Evolutionary conservation across 2,888 invertebrate species (phyloP).

Genomic region (Phalera bucephala): DNA sequence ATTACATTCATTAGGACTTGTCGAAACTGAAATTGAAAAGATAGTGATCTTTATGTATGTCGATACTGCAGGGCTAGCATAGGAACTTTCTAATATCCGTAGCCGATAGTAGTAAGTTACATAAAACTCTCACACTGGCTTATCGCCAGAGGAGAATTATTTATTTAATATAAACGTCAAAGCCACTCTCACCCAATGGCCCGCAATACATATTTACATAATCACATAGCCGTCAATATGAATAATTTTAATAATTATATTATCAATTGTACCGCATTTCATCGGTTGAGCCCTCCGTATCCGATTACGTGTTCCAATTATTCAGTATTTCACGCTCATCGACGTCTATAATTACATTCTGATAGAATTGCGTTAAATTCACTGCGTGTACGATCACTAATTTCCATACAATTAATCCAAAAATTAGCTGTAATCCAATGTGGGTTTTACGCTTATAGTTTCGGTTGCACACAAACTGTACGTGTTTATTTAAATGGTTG

Average conservation of each 20-base stretch:
- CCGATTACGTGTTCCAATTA: slow-evolving; percentile 58
- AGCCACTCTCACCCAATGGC: not conserved
- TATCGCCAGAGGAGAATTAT: no score
- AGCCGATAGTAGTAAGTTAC: no score
- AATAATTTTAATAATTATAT: slow-evolving; percentile 27
- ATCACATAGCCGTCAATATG: slow-evolving; percentile 15
- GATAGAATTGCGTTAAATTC: slow-evolving; percentile 74
- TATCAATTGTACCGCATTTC: slow-evolving; percentile 22
- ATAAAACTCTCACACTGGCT: no score
- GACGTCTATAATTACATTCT: slow-evolving; percentile 76
- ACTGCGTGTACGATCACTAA: slow-evolving; percentile 63
- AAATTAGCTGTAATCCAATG: slow-evolving; percentile 68
- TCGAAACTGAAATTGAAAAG: no score
- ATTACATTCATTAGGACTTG: no score
- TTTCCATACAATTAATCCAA: slow-evolving; percentile 75
- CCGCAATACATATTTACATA: slow-evolving; percentile 10
- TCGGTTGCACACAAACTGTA: slow-evolving; percentile 38
- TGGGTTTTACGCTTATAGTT: slow-evolving; percentile 52
- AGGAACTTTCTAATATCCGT: no score
- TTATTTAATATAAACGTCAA: not conserved
- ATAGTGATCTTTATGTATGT: no score
- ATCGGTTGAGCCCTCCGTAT: slow-evolving; percentile 27
- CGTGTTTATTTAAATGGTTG: slow-evolving; percentile 34
- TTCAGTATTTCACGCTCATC: slow-evolving; percentile 74
- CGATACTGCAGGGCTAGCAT: no score